Evolutionary conservation across 2,113 vertebrate species (phyloP).

Genomic region (Chionodraco myersi): DNA sequence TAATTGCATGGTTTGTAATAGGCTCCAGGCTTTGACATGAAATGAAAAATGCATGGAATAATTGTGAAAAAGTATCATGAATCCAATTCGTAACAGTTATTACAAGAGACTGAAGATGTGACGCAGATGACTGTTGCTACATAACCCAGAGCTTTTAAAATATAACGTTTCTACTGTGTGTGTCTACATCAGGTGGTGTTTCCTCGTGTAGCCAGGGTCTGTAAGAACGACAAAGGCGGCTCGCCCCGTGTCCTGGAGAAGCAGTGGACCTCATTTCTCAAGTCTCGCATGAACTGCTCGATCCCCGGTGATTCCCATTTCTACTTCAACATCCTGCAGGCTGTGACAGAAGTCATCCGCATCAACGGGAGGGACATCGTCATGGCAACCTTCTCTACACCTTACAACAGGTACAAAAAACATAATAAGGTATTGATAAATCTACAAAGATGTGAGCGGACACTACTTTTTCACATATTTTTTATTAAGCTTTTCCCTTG

Average conservation of each 20-base stretch:
- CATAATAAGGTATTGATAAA: background rate
- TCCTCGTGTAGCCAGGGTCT: conserved; percentile 95
- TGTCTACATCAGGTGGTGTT: conserved; percentile 89
- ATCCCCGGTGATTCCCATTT: conserved; percentile 98
- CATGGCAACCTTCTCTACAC: conserved; percentile 98
- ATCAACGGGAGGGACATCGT: conserved; percentile 93
- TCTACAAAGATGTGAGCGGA: too few relatives aligned
- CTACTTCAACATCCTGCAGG: conserved; percentile 98
- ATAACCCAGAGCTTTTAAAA: background rate
- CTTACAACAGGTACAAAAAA: conserved; percentile 92
- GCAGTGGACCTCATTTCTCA: conserved; percentile 99
- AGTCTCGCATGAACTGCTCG: conserved; percentile 96
- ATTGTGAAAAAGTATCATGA: background rate
- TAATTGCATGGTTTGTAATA: background rate
- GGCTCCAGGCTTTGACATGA: background rate
- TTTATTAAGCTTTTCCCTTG: too few relatives aligned
- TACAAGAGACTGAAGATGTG: background rate
- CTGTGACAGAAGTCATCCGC: conserved; percentile 94
- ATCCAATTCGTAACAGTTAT: background rate
- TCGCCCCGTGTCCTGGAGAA: conserved; percentile 98
- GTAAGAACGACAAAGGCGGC: conserved; percentile 96
- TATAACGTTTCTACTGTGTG: background rate
- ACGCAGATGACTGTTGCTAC: background rate
- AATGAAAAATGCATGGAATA: background rate
- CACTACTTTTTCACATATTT: too few relatives aligned